Evolutionary conservation across 2,888 invertebrate species (phyloP).

Genomic region (Polyommatus iphigenia): DNA sequence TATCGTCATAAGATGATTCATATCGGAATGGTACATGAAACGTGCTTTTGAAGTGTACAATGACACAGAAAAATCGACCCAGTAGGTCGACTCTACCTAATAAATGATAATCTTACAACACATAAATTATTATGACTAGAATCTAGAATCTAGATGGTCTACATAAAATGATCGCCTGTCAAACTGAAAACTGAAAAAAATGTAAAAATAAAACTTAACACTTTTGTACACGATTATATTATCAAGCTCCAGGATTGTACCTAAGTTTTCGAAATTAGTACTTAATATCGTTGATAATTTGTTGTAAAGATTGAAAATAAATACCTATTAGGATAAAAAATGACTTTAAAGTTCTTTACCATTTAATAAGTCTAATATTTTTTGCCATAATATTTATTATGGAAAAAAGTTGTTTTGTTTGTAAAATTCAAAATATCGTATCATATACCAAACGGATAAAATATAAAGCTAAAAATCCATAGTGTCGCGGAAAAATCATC

Average conservation of each 20-base stretch:
- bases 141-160: too few species aligned
- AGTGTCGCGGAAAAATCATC: slow-evolving; percentile 19
- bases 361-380: too few species aligned
- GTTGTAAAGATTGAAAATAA: too few species aligned
- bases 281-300: too few species aligned
- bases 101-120: not conserved
- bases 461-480: not conserved
- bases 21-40: slow-evolving; percentile 26
- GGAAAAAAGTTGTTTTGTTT: not conserved
- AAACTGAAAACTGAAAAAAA: not conserved
- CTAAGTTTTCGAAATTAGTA: too few species aligned
- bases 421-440: not conserved
- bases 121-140: too few species aligned
- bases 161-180: not conserved
- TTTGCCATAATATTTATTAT: too few species aligned
- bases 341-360: too few species aligned
- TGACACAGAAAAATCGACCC: not conserved
- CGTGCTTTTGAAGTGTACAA: slow-evolving; percentile 25
- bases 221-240: not conserved
- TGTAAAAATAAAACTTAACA: not conserved
- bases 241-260: not conserved
- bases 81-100: not conserved
- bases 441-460: not conserved
- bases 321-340: too few species aligned
- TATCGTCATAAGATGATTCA: slow-evolving; percentile 27